A percentile compares a stretch with the other conserved stretches of the same genome.
Conservation (phyloP, 2,113 vertebrate genomes). For the Lichenostomus cassidix region DNA sequence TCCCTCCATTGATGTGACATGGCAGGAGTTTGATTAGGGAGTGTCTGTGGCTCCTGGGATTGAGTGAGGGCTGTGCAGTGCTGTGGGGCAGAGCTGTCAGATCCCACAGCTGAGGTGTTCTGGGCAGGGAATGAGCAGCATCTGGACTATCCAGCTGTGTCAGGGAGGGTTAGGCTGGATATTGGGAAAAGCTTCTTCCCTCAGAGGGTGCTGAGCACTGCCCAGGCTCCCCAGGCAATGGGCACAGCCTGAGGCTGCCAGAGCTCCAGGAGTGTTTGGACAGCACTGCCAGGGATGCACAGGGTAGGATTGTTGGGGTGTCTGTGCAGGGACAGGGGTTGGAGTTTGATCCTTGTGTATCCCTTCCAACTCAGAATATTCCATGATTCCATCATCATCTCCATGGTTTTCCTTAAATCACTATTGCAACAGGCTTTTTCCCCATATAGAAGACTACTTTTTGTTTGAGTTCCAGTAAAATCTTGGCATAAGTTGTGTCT, state of each 20-base stretch:
- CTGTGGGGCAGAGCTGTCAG: neutral
- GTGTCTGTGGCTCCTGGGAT: neutral
- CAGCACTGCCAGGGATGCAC: rapidly evolving
- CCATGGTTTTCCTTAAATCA: neutral
- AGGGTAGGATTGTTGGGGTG: neutral
- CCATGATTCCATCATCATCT: rapidly evolving
- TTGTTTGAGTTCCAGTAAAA: neutral
- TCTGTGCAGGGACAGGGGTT: neutral
- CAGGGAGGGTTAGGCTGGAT: rapidly evolving
- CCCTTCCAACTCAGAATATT: neutral
- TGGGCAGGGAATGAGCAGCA: neutral
- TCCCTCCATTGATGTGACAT: neutral
- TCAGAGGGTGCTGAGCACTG: no score
- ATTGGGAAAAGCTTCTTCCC: neutral
- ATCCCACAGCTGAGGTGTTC: neutral
- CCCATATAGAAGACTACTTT: rapidly evolving
- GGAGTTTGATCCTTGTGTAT: neutral
- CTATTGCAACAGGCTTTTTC: neutral
- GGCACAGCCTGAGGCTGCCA: rapidly evolving
- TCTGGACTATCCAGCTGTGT: rapidly evolving
- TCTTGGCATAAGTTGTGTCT: neutral
- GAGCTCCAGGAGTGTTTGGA: rapidly evolving
- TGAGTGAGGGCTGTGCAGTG: neutral
- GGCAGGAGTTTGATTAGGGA: neutral
- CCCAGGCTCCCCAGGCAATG: rapidly evolving